Conservation (phyloP, 2,888 invertebrate genomes). For the Spicauda simplicius region DNA sequence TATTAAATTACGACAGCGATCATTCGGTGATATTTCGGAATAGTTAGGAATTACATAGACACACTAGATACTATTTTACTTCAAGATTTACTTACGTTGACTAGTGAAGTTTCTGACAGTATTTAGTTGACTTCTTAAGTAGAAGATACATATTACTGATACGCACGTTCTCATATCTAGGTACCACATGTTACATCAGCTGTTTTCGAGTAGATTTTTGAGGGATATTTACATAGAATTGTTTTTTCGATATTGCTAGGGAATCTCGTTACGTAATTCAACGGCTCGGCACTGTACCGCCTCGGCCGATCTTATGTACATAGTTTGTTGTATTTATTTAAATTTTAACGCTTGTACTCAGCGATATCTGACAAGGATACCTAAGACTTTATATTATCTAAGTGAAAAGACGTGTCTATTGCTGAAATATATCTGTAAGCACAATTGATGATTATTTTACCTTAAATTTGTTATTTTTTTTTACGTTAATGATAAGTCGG, state of each 20-base stretch:
- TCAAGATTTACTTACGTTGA: slow-evolving; percentile 16
- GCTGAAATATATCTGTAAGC: slow-evolving; percentile 39
- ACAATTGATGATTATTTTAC: slow-evolving; percentile 37
- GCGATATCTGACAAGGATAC: slow-evolving; percentile 42
- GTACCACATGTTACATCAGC: slow-evolving; percentile 12
- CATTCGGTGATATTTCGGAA: slow-evolving; percentile 30
- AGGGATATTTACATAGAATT: slow-evolving; percentile 12
- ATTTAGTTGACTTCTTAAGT: slow-evolving; percentile 21
- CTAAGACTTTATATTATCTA: slow-evolving; percentile 41
- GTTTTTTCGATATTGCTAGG: slow-evolving; percentile 7
- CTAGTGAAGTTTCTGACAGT: slow-evolving; percentile 19
- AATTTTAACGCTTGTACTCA: slow-evolving; percentile 40
- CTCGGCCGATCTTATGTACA: slow-evolving; percentile 38
- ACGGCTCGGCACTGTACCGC: neutral
- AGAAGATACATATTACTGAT: slow-evolving; percentile 22
- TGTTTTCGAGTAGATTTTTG: slow-evolving; percentile 28
- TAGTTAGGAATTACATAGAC: slow-evolving; percentile 26
- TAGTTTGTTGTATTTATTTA: slow-evolving; percentile 45
- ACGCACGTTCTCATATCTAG: slow-evolving; percentile 26
- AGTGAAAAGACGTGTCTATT: slow-evolving; percentile 26
- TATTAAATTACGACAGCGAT: slow-evolving; percentile 23
- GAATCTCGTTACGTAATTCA: neutral
- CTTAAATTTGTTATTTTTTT: slow-evolving; percentile 23
- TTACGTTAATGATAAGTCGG: slow-evolving; percentile 37
- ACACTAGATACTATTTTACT: slow-evolving; percentile 15